Evolutionary conservation across 2,113 vertebrate species (phyloP), one percentile per base, ranked within the genome.

Genomic region (Pygoscelis antarcticus): DNA sequence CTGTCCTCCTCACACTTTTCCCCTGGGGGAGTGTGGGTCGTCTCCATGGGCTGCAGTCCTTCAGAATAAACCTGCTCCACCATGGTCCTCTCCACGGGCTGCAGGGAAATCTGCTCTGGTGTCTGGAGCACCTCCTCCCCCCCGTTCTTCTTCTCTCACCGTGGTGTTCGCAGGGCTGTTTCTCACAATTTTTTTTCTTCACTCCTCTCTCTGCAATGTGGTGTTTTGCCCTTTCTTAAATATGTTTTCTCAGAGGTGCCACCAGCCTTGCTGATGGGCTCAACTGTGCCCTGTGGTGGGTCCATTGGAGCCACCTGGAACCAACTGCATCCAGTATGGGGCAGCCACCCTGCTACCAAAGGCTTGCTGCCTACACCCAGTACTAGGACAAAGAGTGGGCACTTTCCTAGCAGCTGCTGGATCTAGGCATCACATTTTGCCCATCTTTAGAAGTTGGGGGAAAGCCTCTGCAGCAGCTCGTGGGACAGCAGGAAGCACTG

Each of bases 281-380:
- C 65, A 42, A 36, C 22, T 42, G 9, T 47, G 47, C 19, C 32
- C 47, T 26, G 65, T 5, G 2, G 12, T 26, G 9, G 5, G 54
- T 79, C 34, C 19, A 17, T 4, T 64, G 32, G 25, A 85, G 57
- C 15, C 22, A 22, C 7, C 54, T 44, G 70, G 34, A 66, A 38
- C 2, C 13, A 0, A 4, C 30, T 36, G 4, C 38, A 22, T 27
- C 16, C 60, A 68, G 3, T 16, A 34, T 1, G 11, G 23, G 8
- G 20, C 44, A 71, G 10, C 18, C 21, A 26, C 6, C 13, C 54
- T 22, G 29, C 6, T 34, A 36, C 11, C n/a, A 65, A 64, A 75
- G 10, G 5, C 38, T 71, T 60, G 20, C 23, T 74, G n/a, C 20
- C 44, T 74, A 22, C 25, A 26, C 10, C 25, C 49, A 32, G 9